Base-by-base conservation (phyloP, 2,888 invertebrate genomes). In the Candidula unifasciata region DNA sequence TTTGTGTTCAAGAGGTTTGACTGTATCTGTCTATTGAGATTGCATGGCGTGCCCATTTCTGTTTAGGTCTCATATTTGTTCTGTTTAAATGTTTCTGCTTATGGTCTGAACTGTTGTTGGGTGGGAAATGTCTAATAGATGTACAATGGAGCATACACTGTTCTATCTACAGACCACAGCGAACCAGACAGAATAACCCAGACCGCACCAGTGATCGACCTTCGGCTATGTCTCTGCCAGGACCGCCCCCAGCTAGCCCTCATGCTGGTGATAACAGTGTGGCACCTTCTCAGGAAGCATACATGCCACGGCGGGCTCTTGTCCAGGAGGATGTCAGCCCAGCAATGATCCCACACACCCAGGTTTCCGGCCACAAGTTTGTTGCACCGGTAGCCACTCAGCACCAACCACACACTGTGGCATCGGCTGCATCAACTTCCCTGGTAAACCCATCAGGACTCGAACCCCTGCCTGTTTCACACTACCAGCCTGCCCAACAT, bases 221-320 rank as follows among this genome's bases (percentile, higher is more conserved):
- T 27, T 44, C 83, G 44, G 21, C 44, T 0, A 60, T 79, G 30
- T 52, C 77, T 54, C 44, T 83, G 35, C 69, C 83, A 10, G 52
- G 35, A n/a, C 69, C 78, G 18, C 54, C 83, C 24, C 69, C 73
- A 33, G 37, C 83, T 27, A 83, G 79, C 44, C 83, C 83, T n/a
- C 78, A 73, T 24, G 64, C 13, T 60, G 73, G 73, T 60, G 79
- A 79, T 21, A 73, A 52, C n/a, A 79, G 33, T 52, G 16, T n/a
- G 8, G 13, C 78, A 30, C 52, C 76, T 27, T 33, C 73, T 24
- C 82, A 82, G 52, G 82, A 77, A 24, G 77, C 68, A 13, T 82
- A 82, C 54, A 77, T 52, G 24, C 76, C 66, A 24, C 76, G 82
- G 13, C 83, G 64, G n/a, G 10, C 64, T 13, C 10, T 60, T 30